phyloP scores from a whole-genome alignment of 2,888 invertebrate species.

The Sarcophaga carnaria region DNA sequence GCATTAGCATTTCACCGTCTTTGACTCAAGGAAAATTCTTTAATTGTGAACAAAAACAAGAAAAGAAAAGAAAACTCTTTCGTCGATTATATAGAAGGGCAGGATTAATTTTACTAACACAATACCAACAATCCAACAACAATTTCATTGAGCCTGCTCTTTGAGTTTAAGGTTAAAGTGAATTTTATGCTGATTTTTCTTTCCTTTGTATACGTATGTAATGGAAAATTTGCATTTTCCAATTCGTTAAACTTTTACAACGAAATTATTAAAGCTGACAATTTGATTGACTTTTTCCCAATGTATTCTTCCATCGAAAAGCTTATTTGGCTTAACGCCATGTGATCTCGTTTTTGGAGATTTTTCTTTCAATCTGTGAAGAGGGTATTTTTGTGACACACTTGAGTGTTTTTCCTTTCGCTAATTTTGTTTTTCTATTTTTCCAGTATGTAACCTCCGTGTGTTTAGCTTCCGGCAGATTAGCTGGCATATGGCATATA shows the following conservation, averaged over 20 bases:
- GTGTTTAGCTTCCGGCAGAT: constrained; percentile 60
- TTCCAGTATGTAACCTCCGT: constrained; percentile 28
- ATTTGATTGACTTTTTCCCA: constrained; percentile 64
- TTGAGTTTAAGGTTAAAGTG: constrained; percentile 29
- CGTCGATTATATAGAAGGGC: constrained; percentile 44
- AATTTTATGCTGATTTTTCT: constrained; percentile 49
- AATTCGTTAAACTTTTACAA: constrained; percentile 64
- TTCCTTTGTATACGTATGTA: constrained; percentile 12
- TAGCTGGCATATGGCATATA: constrained; percentile 56
- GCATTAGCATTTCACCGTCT: constrained; percentile 36
- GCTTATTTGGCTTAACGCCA: constrained; percentile 60
- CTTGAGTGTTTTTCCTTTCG: constrained; percentile 50
- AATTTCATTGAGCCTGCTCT: background rate
- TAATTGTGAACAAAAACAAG: constrained; percentile 33
- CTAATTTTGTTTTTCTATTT: constrained; percentile 42
- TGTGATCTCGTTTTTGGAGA: constrained; percentile 16
- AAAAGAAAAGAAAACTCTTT: constrained; percentile 21
- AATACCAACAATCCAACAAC: constrained; percentile 5
- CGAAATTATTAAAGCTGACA: constrained; percentile 45
- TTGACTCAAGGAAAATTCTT: constrained; percentile 35
- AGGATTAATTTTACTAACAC: constrained; percentile 57
- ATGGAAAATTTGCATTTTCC: constrained; percentile 67
- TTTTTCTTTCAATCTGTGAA: constrained; percentile 3
- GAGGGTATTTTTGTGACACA: constrained; percentile 62
- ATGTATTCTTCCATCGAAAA: constrained; percentile 34